Evolutionary conservation across 2,113 vertebrate genomes (phyloP), one percentile per base, ranked within the genome.

Genomic region (Heterotis niloticus): DNA sequence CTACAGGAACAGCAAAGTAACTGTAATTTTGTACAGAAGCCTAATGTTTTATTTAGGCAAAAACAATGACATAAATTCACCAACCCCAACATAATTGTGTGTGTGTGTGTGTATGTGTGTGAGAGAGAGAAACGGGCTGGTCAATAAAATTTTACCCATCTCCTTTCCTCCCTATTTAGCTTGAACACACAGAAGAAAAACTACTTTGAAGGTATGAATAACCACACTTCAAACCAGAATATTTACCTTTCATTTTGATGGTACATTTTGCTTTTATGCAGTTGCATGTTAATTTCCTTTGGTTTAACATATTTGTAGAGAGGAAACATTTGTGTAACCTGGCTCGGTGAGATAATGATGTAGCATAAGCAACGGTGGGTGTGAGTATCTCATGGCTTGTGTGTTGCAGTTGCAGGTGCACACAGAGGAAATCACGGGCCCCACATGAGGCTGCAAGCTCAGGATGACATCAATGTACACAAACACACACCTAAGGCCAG

Each of bases 401-500:
- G 28, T 74, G 29, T 52, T 51, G 1, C 67, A 26, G 23, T 23
- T 1, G n/a, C 74, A 89, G 89, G 86, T 68, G 75, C 75, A 57
- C 65, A 73, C 11, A 44, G 29, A 0, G 78, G 76, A 0, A 85
- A 71, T 81, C 84, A 23, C 20, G 83, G 84, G 71, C 83, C 89
- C 78, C 88, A 90, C 0, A 88, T 91, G 78, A 91, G 90, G 91
- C 91, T 91, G 26, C 90, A 85, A 17, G 87, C 81, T 0, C 89
- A 86, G 86, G 86, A 85, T 66, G 88, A 91, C 54, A 67, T 84
- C 18, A 78, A 87, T 0, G 79, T 86, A 10, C n/a, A 80, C 59
- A 80, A 85, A 59, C 90, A 89, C 82, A 78, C 83, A 20, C 76
- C 86, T 5, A 78, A 83, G 76, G 81, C 76, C 67, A 90, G 84